These are phyloP conservation scores for Leucophenga varia DNA, from an alignment of 1,140 invertebrate genomes.

Conservation along the genomic window DNA sequence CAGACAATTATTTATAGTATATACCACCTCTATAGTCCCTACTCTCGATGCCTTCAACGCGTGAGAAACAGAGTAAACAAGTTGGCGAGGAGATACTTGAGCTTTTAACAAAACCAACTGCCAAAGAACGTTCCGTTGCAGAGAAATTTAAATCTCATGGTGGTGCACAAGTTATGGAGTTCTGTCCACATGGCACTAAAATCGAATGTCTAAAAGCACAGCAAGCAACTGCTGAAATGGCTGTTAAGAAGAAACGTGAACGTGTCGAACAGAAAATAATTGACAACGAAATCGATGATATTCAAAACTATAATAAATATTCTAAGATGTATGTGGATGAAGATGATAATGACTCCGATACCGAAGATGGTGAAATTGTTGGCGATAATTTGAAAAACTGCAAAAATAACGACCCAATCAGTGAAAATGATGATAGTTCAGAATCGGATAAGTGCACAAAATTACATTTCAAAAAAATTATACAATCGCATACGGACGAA, in stretches of 20 bases:
- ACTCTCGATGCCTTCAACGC: constrained; percentile 88
- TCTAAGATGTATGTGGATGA: constrained; percentile 11
- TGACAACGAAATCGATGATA: constrained; percentile 1
- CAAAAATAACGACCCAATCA: constrained; percentile 13
- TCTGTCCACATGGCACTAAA: constrained; percentile 92
- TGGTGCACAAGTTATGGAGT: constrained; percentile 92
- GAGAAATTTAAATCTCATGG: constrained; percentile 95
- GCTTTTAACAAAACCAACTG: constrained; percentile 90
- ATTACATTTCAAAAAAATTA: constrained; percentile 96
- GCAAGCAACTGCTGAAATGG: constrained; percentile 57
- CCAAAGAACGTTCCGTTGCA: constrained; percentile 90
- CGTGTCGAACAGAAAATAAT: constrained; percentile 52
- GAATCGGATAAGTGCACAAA: constrained; percentile 71
- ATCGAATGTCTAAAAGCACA: constrained; percentile 79
- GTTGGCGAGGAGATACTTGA: constrained; percentile 95
- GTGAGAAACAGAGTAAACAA: constrained; percentile 94
- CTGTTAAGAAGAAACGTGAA: constrained; percentile 45
- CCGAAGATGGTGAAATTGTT: constrained; percentile 48
- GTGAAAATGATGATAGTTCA: constrained; percentile 24
- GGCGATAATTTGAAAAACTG: constrained; percentile 26
- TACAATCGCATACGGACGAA: constrained; percentile 95
- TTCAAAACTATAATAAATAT: background rate
- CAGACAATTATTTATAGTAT: background rate
- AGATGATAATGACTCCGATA: constrained; percentile 12
- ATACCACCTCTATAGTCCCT: constrained; percentile 64